Base-by-base conservation (phyloP, 2,113 vertebrate genomes). In the Leptodactylus fuscus region DNA sequence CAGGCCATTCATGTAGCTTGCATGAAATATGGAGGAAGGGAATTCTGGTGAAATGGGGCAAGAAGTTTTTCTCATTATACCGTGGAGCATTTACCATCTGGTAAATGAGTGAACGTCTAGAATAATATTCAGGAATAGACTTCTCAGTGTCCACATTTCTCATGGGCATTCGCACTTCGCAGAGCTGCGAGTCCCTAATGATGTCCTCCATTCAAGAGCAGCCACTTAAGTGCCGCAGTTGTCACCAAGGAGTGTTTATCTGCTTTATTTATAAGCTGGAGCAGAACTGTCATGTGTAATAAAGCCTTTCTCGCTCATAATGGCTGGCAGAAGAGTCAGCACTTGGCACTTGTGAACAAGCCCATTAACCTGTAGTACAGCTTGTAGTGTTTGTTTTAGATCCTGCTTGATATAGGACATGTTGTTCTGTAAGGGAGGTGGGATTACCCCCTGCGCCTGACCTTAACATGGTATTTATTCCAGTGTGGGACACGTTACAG, bases 391-490 rank as follows among this genome's bases (percentile, higher is more conserved):
- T 51, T 53, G n/a, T 78, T 22, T 22, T 53, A 44, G 29, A 55
- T 51, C 46, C 74, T 34, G 29, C 10, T 18, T 10, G 16, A 32
- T 51, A 34, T 20, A 53, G 24, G 27, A 32, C 48, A 49, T 53
- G 46, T 53, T 22, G 27, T 32, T 22, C 46, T 16, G 20, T 15
- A 76, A 44, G 15, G 27, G 24, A 29, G 44, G 51, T 51, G 15
- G 6, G 7, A 75, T 16, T 29, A 32, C 24, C 73, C 36, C 73
- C 24, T 75, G 73, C 27, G 18, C 6, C 48, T 77, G 48, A 77
- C 73, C 46, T 49, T 75, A 49, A 34, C 16, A 29, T 77, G 74
- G 27, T 77, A 32, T 77, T 75, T 49, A 74, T 73, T 46, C 70
- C 18, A 44, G 11, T 36, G 18, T 70, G 36, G 16, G n/a, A 15